These are phyloP conservation scores for Microctonus hyperodae DNA, from an alignment of 2,888 invertebrate genomes.

Conservation along the genomic window DNA sequence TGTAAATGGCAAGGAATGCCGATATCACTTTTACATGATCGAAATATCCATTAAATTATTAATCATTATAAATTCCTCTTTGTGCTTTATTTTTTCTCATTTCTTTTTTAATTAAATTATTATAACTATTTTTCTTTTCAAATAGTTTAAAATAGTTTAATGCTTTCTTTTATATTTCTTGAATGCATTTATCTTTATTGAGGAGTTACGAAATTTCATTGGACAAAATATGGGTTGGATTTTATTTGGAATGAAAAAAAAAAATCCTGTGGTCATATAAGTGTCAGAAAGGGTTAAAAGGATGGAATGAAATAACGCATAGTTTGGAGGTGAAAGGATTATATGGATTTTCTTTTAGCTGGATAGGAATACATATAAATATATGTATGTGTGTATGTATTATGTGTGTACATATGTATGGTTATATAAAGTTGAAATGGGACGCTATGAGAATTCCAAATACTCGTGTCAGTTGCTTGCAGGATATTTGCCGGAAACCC, in stretches of 20 bases:
- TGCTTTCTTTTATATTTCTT: neutral
- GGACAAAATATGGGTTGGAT: neutral
- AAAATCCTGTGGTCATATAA: neutral
- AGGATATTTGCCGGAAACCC: conserved; percentile 11
- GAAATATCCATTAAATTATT: conserved; percentile 33
- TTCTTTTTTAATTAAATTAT: too few relatives aligned
- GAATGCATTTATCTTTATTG: neutral
- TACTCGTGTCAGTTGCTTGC: neutral
- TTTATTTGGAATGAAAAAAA: neutral
- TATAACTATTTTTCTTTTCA: too few relatives aligned
- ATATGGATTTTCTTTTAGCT: neutral
- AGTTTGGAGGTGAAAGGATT: conserved; percentile 39
- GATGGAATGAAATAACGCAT: conserved; percentile 39
- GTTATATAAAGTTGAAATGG: neutral
- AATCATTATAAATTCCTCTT: conserved; percentile 26
- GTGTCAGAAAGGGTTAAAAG: neutral
- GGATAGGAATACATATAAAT: neutral
- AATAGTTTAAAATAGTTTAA: too few relatives aligned
- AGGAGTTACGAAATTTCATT: neutral
- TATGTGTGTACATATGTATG: too few relatives aligned
- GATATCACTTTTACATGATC: conserved; percentile 33
- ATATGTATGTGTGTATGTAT: neutral
- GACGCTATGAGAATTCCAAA: conserved; percentile 3
- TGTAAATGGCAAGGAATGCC: conserved; percentile 27
- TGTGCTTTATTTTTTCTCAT: too few relatives aligned